These are phyloP conservation scores for Crenuchus spilurus DNA, from an alignment of 2,797 vertebrate genomes.

Conservation along the genomic window DNA sequence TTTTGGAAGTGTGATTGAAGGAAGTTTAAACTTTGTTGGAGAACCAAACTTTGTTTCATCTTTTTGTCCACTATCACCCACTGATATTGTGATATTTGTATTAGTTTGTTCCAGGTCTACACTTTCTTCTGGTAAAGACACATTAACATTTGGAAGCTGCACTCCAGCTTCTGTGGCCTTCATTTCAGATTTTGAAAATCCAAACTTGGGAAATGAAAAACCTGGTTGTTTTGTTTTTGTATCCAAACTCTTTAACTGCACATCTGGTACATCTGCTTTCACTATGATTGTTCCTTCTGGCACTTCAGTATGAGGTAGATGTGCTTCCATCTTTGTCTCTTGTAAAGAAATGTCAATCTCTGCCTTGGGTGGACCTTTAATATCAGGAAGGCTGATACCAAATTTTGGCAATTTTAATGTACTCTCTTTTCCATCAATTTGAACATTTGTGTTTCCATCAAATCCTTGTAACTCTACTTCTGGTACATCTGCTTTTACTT, in stretches of 20 bases:
- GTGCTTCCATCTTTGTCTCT: slow-evolving; percentile 25
- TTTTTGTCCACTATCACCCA: slow-evolving; percentile 21
- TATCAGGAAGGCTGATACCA: slow-evolving; percentile 19
- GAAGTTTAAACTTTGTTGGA: slow-evolving; percentile 31
- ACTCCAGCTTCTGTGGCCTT: background rate
- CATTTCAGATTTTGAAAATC: slow-evolving; percentile 1
- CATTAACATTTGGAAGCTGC: too few species aligned
- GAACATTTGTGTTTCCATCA: slow-evolving; percentile 32
- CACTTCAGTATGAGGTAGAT: slow-evolving; percentile 4
- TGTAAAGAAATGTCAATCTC: slow-evolving; percentile 18
- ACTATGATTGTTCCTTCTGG: background rate
- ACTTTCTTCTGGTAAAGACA: background rate
- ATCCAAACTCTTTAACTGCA: slow-evolving; percentile 40
- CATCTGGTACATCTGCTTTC: slow-evolving; percentile 13
- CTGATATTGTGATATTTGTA: slow-evolving; percentile 24
- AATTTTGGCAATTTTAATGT: slow-evolving; percentile 42
- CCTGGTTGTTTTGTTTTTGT: background rate
- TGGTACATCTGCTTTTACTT: background rate
- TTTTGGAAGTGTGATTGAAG: slow-evolving; percentile 17
- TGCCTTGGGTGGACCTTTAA: slow-evolving; percentile 28
- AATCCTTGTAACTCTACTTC: slow-evolving; percentile 33
- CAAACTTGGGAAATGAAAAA: slow-evolving; percentile 43
- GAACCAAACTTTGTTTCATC: slow-evolving; percentile 12
- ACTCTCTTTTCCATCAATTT: slow-evolving; percentile 30
- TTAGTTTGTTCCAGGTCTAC: background rate